A percentile compares a stretch with the other conserved stretches of the same genome.
These are phyloP conservation scores for Sander lucioperca DNA, from an alignment of 2,113 vertebrate genomes.

Conservation along the genomic window DNA sequence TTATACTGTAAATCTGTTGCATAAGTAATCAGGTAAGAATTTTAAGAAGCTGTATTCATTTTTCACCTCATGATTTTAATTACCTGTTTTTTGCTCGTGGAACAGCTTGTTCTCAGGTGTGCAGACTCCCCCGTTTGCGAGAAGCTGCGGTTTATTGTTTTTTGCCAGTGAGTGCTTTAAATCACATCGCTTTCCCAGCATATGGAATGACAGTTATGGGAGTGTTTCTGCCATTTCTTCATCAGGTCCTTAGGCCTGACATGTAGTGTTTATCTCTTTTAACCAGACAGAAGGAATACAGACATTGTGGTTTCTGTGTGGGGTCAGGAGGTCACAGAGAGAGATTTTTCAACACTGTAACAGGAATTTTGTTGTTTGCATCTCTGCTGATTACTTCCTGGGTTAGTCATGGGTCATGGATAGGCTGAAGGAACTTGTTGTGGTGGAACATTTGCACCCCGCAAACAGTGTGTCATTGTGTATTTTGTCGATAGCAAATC, in stretches of 20 bases:
- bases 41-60: conserved; percentile 42
- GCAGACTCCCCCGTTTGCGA: conserved; percentile 10
- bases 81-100: conserved; percentile 8
- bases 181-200: conserved; percentile 55
- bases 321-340: conserved; percentile 45
- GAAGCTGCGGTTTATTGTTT: conserved; percentile 37
- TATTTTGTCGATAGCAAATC: too few species aligned
- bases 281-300: conserved; percentile 43
- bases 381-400: conserved; percentile 40
- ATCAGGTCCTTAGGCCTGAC: conserved; percentile 29
- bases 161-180: conserved; percentile 36
- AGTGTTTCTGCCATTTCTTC: conserved; percentile 51
- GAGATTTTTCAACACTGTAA: conserved; percentile 26
- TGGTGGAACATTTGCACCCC: too few species aligned
- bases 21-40: conserved; percentile 45
- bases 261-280: conserved; percentile 32
- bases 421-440: neutral
- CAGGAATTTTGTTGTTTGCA: conserved; percentile 21
- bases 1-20: conserved; percentile 30
- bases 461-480: too few species aligned
- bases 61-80: conserved; percentile 51
- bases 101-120: conserved; percentile 61
- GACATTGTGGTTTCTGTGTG: conserved; percentile 27
- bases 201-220: conserved; percentile 49
- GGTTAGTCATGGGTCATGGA: conserved; percentile 43